A percentile compares a stretch with the other conserved stretches of the same genome.
Evolutionary conservation across 2,888 invertebrate genomes (phyloP).

Genomic region (Agrenia bidenticulata): DNA sequence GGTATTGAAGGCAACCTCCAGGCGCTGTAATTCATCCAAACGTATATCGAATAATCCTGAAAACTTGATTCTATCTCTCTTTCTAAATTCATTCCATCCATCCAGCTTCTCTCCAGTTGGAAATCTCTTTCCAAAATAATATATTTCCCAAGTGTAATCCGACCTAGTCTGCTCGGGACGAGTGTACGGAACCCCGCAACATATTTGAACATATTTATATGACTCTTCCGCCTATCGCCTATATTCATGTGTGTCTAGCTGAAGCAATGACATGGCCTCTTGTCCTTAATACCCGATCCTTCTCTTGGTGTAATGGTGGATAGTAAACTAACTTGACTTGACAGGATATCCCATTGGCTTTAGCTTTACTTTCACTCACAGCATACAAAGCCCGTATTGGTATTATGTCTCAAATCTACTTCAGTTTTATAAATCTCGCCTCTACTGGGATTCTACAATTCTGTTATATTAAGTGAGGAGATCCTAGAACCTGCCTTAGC

Average conservation of each 20-base stretch:
- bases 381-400: constrained; percentile 9
- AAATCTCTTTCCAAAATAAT: too few relatives aligned
- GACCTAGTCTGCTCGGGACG: too few relatives aligned
- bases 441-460: constrained; percentile 2
- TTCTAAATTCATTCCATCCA: too few relatives aligned
- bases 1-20: constrained; percentile 46
- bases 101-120: too few relatives aligned
- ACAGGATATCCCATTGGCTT: constrained; percentile 15
- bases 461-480: neutral
- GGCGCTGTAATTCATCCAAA: constrained; percentile 33
- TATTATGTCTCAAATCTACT: constrained; percentile 18
- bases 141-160: too few relatives aligned
- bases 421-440: constrained; percentile 21
- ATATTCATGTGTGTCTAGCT: too few relatives aligned
- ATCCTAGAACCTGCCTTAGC: too few relatives aligned
- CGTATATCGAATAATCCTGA: neutral
- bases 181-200: too few relatives aligned
- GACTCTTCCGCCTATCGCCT: too few relatives aligned
- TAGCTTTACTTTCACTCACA: neutral
- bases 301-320: constrained; percentile 9
- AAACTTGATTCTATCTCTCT: too few relatives aligned
- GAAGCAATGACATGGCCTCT: too few relatives aligned
- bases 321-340: constrained; percentile 12
- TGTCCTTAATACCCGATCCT: neutral
- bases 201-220: too few relatives aligned